These are phyloP conservation scores for Dione juno DNA, from an alignment of 2,888 invertebrate species.

Conservation along the genomic window DNA sequence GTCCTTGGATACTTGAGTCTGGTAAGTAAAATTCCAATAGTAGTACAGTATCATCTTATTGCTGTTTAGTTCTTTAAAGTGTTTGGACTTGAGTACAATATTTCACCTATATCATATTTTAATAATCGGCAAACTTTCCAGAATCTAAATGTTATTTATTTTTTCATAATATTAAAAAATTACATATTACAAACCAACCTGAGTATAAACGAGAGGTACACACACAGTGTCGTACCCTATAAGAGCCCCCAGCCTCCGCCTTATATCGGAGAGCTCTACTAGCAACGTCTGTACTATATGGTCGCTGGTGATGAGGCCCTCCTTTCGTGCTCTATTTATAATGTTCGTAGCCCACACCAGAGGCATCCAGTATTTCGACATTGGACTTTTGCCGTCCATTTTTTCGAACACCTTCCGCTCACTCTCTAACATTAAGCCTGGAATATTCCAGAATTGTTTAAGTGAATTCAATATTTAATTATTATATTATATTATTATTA, in stretches of 20 bases:
- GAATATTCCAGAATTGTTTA: constrained; percentile 21
- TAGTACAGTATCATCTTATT: too few relatives aligned
- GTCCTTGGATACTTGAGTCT: too few relatives aligned
- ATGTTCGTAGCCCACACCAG: constrained; percentile 96
- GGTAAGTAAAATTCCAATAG: too few relatives aligned
- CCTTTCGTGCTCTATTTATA: constrained; percentile 93
- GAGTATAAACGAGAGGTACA: constrained; percentile 95
- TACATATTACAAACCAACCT: constrained; percentile 73
- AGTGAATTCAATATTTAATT: too few relatives aligned
- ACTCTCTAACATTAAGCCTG: constrained; percentile 95
- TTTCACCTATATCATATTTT: too few relatives aligned
- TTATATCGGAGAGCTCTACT: constrained; percentile 94
- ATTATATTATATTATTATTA: too few relatives aligned
- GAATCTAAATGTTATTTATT: too few relatives aligned
- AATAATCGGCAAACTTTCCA: too few relatives aligned
- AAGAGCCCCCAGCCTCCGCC: constrained; percentile 91
- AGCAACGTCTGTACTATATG: constrained; percentile 96
- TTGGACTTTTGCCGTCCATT: constrained; percentile 94
- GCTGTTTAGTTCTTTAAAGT: too few relatives aligned
- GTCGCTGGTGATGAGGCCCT: constrained; percentile 92
- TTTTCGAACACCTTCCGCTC: constrained; percentile 96
- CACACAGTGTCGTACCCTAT: constrained; percentile 96
- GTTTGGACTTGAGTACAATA: too few relatives aligned
- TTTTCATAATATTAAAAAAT: too few relatives aligned
- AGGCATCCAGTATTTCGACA: constrained; percentile 96